Conservation (phyloP, 2,797 vertebrate species). For the Brachyalestes nurse region DNA sequence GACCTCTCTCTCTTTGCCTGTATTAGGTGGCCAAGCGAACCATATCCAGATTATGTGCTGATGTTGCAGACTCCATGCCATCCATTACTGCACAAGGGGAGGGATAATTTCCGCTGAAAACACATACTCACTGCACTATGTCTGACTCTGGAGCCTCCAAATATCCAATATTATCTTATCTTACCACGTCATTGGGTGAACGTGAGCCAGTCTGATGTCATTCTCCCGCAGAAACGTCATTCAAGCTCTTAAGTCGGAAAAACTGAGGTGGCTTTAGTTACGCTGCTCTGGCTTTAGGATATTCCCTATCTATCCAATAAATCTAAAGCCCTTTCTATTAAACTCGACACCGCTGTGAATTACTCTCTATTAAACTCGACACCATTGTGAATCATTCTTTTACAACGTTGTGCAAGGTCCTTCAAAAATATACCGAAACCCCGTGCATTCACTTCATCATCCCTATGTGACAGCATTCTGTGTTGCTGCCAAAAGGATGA, state of each 20-base stretch:
- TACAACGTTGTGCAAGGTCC: conserved; percentile 21
- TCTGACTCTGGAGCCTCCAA: background rate
- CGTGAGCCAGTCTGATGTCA: background rate
- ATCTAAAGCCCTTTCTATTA: conserved; percentile 19
- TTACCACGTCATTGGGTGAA: conserved; percentile 9
- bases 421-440: conserved; percentile 5
- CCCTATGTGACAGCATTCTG: background rate
- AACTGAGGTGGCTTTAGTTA: conserved; percentile 5
- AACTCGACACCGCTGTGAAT: conserved; percentile 31
- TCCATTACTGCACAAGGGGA: conserved; percentile 58
- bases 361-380: conserved; percentile 16
- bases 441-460: background rate
- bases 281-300: background rate
- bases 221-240: conserved; percentile 7
- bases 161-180: conserved; percentile 27
- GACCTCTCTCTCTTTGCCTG: conserved; percentile 41
- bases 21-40: conserved; percentile 65
- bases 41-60: conserved; percentile 69
- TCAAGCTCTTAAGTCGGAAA: background rate
- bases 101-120: conserved; percentile 55
- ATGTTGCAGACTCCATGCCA: conserved; percentile 58
- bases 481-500: background rate
- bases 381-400: conserved; percentile 35
- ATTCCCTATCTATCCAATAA: conserved; percentile 21
- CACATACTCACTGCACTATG: background rate